Base-by-base conservation (phyloP, 2,888 invertebrate genomes). In the Dicycla oo region DNA sequence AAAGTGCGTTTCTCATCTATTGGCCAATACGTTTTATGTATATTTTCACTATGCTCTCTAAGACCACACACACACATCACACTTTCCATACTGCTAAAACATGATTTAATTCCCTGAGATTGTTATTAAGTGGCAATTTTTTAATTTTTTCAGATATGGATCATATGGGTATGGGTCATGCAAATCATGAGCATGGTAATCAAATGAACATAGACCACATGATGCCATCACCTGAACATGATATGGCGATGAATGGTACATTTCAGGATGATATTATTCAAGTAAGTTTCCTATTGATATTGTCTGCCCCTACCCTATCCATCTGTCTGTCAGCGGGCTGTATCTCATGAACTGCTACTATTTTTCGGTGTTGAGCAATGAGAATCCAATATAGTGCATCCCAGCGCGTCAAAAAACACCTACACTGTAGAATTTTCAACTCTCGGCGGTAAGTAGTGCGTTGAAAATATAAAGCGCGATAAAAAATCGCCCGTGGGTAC, bases 111-210 rank as follows among this genome's bases (percentile, higher is more conserved):
- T 26, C 11, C 18, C n/a, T n/a, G 34, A 45, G 20, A 23, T 23
- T 34, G 15, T 38, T 49, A 47, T 23, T 18, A 47, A 7, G 18
- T 43, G 11, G 23, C 23, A 13, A 0, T 26, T 11, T 30, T 23
- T 45, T 49, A 34, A 10, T 30, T 69, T 82, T 75, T 34, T 76
- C n/a, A 89, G 88, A 76, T 58, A 87, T 85, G 84, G 85, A 86
- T 73, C 86, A 86, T 57, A 83, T 86, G 81, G 82, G 81, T 57
- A 89, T 91, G 90, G 88, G 87, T 62, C 91, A 91, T 80, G 78
- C 86, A 54, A 83, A 88, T 61, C 90, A 90, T 84, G 86, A 86
- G 10, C 88, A 88, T 70, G 83, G 69, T 18, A 78, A 84, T 64
- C 84, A 85, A 60, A 87, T 86, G 65, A 79, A 88, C 54, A 80